phyloP scores from a whole-genome alignment of 2,113 vertebrate genomes.

The Mesembrinibis cayennensis region DNA sequence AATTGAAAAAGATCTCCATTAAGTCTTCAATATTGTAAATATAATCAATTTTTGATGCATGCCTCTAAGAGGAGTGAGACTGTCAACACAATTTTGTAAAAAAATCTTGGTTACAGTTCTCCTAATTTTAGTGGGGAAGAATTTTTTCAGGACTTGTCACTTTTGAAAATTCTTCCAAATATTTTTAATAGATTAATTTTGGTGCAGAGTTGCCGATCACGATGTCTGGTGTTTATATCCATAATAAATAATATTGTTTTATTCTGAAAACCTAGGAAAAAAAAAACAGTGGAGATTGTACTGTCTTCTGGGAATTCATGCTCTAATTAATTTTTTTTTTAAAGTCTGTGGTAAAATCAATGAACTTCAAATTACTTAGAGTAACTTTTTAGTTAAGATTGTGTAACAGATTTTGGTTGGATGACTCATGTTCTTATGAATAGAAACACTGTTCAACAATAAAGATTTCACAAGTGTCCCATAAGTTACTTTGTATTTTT shows the following conservation, averaged over 20 bases:
- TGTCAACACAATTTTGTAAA: background rate
- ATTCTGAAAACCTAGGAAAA: background rate
- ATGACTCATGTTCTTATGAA: background rate
- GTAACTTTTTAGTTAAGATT: background rate
- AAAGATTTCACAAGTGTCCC: background rate
- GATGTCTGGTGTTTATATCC: background rate
- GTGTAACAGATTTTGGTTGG: background rate
- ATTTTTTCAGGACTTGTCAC: background rate
- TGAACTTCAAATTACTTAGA: background rate
- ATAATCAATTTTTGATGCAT: background rate
- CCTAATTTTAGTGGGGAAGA: background rate
- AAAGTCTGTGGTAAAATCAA: background rate
- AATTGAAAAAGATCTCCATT: background rate
- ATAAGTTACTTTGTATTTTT: background rate
- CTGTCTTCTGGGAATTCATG: background rate
- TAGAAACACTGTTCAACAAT: rapidly evolving
- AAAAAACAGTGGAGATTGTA: background rate
- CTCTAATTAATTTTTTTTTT: background rate
- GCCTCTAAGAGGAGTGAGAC: background rate
- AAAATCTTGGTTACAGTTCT: background rate
- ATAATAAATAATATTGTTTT: background rate
- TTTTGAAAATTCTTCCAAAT: background rate
- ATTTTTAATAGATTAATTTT: background rate
- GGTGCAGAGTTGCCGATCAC: background rate
- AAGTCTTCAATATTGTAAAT: background rate